Base-by-base conservation (phyloP, 2,113 vertebrate species). In the Hemibates koningsi region DNA sequence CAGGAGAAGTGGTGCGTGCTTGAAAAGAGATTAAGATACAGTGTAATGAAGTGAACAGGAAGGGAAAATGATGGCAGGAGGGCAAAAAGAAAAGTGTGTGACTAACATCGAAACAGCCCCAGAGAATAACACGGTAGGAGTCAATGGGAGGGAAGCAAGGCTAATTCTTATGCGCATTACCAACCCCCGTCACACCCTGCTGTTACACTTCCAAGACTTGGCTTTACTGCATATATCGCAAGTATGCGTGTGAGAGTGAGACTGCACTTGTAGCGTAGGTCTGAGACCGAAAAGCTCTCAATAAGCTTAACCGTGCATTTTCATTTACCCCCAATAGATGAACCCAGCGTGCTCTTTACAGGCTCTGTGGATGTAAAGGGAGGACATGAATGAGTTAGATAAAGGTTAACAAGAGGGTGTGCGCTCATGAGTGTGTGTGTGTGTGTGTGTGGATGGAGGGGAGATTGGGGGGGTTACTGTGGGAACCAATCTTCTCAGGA, bases 121-220 rank as follows among this genome's bases (percentile, higher is more conserved):
- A 88, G 84, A 94, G 93, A 95, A 95, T 91, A 89, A 94, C 94
- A 91, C 93, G 2, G 93, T 90, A 85, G 94, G 95, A 92, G 95
- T 91, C 81, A 86, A 86, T 41, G 66, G 87, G 90, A 89, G 89
- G 92, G 84, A 56, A 73, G 86, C 50, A 41, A 59, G 86, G 88
- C 90, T 84, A 57, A 95, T 95, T 95, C 91, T 93, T 82, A 95
- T 95, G 95, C 91, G 90, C 83, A 94, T 95, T 93, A 94, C 85
- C 89, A 91, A 86, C 90, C 93, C 94, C 92, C 83, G 8, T 94
- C 89, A 90, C 94, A 91, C 94, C 93, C 94, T 84, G 88, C 92
- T 95, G 94, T 94, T 92, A 92, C 85, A 91, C 86, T 81, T 90
- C 86, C 83, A 84, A 88, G 82, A 59, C 85, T 54, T 52, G 76